Evolutionary conservation across 2,888 invertebrate genomes (phyloP).

Genomic region (Lysandra coridon): DNA sequence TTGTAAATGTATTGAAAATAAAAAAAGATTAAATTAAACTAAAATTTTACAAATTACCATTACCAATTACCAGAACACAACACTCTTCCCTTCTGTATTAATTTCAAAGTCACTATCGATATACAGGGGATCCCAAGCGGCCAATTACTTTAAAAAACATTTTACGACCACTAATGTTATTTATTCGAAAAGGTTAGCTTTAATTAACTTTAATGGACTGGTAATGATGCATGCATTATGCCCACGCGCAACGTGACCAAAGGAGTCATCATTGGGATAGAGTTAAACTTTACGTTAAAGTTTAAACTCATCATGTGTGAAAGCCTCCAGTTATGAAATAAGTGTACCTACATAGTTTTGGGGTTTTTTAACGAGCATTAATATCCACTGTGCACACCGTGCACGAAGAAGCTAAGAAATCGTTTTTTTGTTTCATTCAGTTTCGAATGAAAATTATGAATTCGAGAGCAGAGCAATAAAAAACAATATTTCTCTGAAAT

Average conservation of each 20-base stretch:
- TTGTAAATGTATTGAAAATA: neutral
- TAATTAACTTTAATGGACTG: constrained; percentile 28
- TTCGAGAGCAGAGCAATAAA: neutral
- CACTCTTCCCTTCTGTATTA: neutral
- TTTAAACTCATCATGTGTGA: neutral
- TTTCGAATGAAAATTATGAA: neutral
- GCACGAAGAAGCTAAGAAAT: too few relatives aligned
- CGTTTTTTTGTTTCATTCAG: too few relatives aligned
- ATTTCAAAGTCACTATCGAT: neutral
- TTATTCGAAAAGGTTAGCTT: constrained; percentile 27
- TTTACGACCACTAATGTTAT: constrained; percentile 21
- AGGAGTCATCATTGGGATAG: neutral
- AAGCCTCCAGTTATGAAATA: neutral
- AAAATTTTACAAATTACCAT: neutral
- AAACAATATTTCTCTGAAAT: neutral
- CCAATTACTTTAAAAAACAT: constrained; percentile 25
- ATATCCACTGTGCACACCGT: too few relatives aligned
- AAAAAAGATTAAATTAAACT: neutral
- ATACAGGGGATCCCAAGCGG: neutral
- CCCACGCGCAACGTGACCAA: constrained; percentile 18
- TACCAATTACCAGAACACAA: neutral
- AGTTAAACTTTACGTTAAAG: neutral
- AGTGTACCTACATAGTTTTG: neutral
- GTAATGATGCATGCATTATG: constrained; percentile 24
- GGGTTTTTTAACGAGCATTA: neutral